Percentiles rank a stretch among this genome's conserved stretches.
Conservation (phyloP, 2,797 vertebrate species). For the Falco rusticolus region DNA sequence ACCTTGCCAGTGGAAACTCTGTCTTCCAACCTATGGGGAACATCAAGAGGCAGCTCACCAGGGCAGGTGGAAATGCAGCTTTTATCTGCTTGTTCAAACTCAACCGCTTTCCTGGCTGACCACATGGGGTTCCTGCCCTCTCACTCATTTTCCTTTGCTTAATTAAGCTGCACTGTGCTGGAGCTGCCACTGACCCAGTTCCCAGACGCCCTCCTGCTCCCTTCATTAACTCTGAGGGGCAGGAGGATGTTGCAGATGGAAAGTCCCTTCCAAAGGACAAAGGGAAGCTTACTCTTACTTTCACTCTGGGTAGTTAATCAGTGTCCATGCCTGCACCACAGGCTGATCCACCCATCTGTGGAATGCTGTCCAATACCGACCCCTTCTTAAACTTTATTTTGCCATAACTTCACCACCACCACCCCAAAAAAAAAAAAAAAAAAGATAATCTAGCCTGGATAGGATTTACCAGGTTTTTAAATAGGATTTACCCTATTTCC, state of each 20-base stretch:
- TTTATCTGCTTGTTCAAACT: neutral
- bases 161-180: conserved; percentile 22
- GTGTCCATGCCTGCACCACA: neutral
- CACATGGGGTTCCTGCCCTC: neutral
- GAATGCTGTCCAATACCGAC: neutral
- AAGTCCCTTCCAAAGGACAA: neutral
- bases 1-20: neutral
- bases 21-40: neutral
- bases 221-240: neutral
- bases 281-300: conserved; percentile 31
- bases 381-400: neutral
- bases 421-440: too few relatives aligned
- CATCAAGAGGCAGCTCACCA: neutral
- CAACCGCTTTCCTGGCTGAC: neutral
- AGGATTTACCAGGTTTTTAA: neutral
- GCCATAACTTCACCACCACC: neutral
- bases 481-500: neutral
- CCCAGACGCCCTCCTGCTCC: conserved; percentile 42
- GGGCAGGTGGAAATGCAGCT: neutral
- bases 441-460: neutral
- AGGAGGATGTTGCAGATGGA: neutral
- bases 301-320: neutral
- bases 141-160: neutral
- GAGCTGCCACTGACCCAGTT: conserved; percentile 66
- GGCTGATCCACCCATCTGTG: neutral